These are phyloP conservation scores for Marisa cornuarietis DNA, from an alignment of 1,140 invertebrate genomes.

Conservation along the genomic window DNA sequence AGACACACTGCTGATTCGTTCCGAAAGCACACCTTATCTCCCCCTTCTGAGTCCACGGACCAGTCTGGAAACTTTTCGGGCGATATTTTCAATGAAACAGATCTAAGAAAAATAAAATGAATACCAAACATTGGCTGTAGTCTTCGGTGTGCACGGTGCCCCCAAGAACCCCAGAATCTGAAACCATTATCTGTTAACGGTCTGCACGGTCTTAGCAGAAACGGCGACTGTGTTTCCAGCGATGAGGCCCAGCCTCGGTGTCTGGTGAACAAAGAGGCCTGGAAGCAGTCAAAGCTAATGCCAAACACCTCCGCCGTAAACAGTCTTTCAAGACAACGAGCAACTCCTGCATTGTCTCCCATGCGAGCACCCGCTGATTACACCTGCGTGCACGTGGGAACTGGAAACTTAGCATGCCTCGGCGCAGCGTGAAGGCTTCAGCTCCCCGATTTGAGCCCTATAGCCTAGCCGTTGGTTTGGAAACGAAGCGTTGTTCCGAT, in stretches of 20 bases:
- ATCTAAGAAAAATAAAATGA: slow-evolving; percentile 31
- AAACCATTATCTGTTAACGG: slow-evolving; percentile 22
- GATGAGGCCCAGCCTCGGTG: neutral
- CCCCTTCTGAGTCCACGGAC: slow-evolving; percentile 23
- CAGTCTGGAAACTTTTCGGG: slow-evolving; percentile 18
- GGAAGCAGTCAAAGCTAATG: too few relatives aligned
- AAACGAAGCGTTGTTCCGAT: too few relatives aligned
- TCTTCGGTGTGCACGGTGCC: slow-evolving; percentile 9
- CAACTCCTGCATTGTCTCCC: neutral
- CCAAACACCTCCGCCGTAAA: too few relatives aligned
- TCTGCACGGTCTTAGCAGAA: neutral
- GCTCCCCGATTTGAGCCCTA: too few relatives aligned
- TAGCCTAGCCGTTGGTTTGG: too few relatives aligned
- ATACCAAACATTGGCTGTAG: slow-evolving; percentile 10
- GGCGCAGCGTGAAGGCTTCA: too few relatives aligned
- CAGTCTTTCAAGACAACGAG: too few relatives aligned
- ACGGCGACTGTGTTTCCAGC: neutral
- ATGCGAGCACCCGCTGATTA: neutral
- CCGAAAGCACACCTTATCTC: slow-evolving; percentile 23
- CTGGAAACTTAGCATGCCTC: neutral
- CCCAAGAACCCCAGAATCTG: slow-evolving; percentile 18
- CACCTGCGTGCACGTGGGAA: slow-evolving; percentile 3
- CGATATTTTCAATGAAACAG: slow-evolving; percentile 29
- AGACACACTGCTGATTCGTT: slow-evolving; percentile 31
- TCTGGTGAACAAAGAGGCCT: too few relatives aligned